Conservation (phyloP, 2,888 invertebrate genomes). For the Achlya flavicornis region DNA sequence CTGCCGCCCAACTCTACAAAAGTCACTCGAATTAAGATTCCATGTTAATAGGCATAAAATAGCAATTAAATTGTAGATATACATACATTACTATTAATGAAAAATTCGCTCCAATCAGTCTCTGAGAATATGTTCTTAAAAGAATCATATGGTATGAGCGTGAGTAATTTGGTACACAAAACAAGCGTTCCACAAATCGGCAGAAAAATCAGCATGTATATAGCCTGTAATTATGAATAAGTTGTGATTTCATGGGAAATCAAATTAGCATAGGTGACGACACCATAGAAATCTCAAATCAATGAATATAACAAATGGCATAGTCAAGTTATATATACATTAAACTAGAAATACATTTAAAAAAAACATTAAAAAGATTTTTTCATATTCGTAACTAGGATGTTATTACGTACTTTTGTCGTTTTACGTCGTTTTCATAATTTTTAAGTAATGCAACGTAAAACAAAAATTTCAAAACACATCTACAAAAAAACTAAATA, state of each 20-base stretch:
- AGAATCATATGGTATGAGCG: constrained; percentile 87
- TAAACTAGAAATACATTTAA: no score
- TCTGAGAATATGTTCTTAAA: constrained; percentile 89
- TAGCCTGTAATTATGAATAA: constrained; percentile 67
- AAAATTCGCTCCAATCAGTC: constrained; percentile 93
- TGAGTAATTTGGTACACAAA: constrained; percentile 89
- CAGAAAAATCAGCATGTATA: constrained; percentile 90
- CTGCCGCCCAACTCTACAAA: constrained; percentile 92
- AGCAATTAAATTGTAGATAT: constrained; percentile 10
- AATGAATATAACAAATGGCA: neutral
- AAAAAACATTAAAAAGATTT: no score
- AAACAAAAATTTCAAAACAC: no score
- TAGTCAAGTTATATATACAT: neutral
- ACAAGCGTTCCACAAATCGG: constrained; percentile 90
- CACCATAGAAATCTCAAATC: neutral
- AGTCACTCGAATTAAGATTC: constrained; percentile 6
- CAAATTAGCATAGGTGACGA: constrained; percentile 9
- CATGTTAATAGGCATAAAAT: neutral
- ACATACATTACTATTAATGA: constrained; percentile 90
- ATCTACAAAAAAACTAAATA: no score
- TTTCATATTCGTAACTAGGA: neutral
- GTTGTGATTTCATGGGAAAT: constrained; percentile 25
- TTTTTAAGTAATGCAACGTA: no score
- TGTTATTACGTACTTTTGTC: no score
- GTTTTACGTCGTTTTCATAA: no score